These are phyloP conservation scores for Glaucopsyche alexis DNA, from an alignment of 2,888 invertebrate species.

Conservation along the genomic window DNA sequence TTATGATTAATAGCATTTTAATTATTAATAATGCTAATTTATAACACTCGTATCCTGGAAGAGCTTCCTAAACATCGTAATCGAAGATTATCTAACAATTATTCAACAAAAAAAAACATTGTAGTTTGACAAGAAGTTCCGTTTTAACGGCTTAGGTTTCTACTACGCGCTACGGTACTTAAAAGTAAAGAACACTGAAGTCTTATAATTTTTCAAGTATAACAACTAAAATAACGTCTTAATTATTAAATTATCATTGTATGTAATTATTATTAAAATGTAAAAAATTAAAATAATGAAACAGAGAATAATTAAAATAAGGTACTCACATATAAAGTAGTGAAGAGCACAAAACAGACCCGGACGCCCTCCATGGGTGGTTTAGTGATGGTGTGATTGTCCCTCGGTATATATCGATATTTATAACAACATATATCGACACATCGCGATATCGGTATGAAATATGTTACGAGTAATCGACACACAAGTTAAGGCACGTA, in stretches of 20 bases:
- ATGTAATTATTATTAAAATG: too few species aligned
- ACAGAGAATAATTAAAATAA: neutral
- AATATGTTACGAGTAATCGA: conserved; percentile 2
- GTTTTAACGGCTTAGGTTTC: neutral
- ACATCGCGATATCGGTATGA: neutral
- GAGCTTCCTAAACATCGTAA: conserved; percentile 7
- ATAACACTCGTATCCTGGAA: conserved; percentile 1
- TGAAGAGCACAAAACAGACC: conserved; percentile 6
- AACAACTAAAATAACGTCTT: too few species aligned
- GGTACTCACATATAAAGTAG: conserved; percentile 8
- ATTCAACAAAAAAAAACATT: neutral
- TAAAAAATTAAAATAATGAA: too few species aligned
- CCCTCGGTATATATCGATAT: conserved; percentile 11
- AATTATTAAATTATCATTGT: too few species aligned
- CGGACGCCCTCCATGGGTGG: conserved; percentile 22
- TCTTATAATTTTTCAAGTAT: neutral
- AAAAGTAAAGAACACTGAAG: too few species aligned
- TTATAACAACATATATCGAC: conserved; percentile 2
- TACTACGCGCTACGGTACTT: too few species aligned
- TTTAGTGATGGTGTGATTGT: neutral
- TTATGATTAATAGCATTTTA: neutral
- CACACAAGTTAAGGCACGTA: conserved; percentile 7
- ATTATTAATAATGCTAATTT: conserved; percentile 5
- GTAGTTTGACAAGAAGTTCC: neutral
- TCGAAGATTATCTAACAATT: neutral